phyloP scores from a whole-genome alignment of 2,888 invertebrate species.

The Cacoxenus indagator region DNA sequence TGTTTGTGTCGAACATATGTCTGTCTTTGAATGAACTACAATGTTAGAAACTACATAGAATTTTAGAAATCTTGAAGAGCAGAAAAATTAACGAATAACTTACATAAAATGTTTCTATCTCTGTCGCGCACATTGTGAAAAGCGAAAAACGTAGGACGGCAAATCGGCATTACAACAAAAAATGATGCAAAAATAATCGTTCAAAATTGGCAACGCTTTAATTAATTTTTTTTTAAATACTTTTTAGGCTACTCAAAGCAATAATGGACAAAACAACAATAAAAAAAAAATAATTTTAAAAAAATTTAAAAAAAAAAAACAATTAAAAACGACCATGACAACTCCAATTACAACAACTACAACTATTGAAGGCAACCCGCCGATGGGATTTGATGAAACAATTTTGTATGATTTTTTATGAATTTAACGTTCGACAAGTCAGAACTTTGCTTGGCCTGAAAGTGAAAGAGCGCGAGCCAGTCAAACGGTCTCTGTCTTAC shows the following conservation, averaged over 20 bases:
- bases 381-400: background rate
- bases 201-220: too few relatives aligned
- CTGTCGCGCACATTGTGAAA: conserved; percentile 18
- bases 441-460: background rate
- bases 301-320: conserved; percentile 19
- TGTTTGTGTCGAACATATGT: background rate
- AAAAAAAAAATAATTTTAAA: conserved; percentile 13
- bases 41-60: too few relatives aligned
- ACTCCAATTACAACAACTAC: background rate
- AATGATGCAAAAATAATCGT: conserved; percentile 13
- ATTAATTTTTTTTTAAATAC: too few relatives aligned
- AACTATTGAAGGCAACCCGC: background rate
- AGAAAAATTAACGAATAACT: conserved; percentile 1
- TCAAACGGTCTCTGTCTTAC: background rate
- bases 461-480: background rate
- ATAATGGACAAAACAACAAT: conserved; percentile 11
- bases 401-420: background rate
- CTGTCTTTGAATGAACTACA: too few relatives aligned
- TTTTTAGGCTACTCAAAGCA: too few relatives aligned
- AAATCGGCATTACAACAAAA: conserved; percentile 15
- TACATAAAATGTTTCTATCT: conserved; percentile 9
- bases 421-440: background rate
- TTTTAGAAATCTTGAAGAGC: background rate
- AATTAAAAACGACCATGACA: background rate
- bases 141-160: conserved; percentile 21